A percentile compares a stretch with the other conserved stretches of the same genome.
Conservation (phyloP, 2,113 vertebrate genomes). For the Syrmaticus mikado region DNA sequence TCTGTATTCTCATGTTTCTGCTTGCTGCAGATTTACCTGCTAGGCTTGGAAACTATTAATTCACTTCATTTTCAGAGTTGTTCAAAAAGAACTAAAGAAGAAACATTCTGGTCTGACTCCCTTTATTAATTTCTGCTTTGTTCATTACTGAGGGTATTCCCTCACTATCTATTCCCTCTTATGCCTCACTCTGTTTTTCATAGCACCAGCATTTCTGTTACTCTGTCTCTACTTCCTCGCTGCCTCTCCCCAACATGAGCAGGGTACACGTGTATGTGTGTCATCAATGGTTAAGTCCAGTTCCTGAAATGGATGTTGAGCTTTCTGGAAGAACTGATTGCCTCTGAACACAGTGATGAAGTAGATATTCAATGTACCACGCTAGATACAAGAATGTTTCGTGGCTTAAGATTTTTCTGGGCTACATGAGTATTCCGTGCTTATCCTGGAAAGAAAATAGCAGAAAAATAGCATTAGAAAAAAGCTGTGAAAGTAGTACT, state of each 20-base stretch:
- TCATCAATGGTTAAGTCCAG: background rate
- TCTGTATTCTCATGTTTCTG: conserved; percentile 59
- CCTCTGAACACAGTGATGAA: background rate
- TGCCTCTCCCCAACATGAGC: background rate
- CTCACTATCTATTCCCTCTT: background rate
- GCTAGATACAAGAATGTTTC: background rate
- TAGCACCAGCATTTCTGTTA: background rate
- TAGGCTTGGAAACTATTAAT: conserved; percentile 55
- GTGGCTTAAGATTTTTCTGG: background rate
- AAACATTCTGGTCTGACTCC: background rate
- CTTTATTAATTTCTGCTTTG: conserved; percentile 11
- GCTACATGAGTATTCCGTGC: background rate
- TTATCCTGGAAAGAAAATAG: background rate
- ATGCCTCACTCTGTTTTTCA: background rate
- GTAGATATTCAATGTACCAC: background rate
- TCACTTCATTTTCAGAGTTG: conserved; percentile 8
- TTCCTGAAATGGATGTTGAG: background rate
- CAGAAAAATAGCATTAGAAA: background rate
- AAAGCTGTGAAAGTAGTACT: background rate
- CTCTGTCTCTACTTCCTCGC: background rate
- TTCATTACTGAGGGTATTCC: background rate
- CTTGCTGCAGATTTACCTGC: conserved; percentile 50
- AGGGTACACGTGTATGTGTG: background rate
- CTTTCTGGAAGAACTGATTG: background rate
- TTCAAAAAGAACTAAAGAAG: background rate